Evolutionary conservation across 2,888 invertebrate genomes (phyloP).

Genomic region (Melitaea athalia): DNA sequence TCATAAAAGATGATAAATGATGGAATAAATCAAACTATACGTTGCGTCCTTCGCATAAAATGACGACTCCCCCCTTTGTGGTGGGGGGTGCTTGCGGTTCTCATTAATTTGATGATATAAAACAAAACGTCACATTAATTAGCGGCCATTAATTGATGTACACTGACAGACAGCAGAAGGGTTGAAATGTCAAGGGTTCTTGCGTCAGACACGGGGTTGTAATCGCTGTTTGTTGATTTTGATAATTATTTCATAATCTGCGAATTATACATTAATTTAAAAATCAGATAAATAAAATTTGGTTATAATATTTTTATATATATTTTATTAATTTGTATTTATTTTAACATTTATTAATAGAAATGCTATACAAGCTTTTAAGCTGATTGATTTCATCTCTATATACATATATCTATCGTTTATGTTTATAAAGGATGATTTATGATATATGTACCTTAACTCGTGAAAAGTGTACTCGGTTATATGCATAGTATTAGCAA

Average conservation of each 20-base stretch:
- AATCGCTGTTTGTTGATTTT: neutral
- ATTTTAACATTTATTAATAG: too few species aligned
- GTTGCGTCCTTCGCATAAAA: constrained; percentile 28
- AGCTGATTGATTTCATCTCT: too few species aligned
- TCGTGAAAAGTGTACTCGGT: too few species aligned
- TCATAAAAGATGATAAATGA: constrained; percentile 31
- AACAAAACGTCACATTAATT: constrained; percentile 50
- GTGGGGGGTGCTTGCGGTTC: constrained; percentile 30
- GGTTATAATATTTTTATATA: too few species aligned
- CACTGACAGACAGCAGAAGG: constrained; percentile 47
- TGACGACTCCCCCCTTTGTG: constrained; percentile 19
- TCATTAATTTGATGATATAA: constrained; percentile 48
- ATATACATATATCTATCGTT: too few species aligned
- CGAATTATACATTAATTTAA: neutral
- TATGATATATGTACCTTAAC: too few species aligned
- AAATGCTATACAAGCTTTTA: too few species aligned
- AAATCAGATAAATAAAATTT: neutral
- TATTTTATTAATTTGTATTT: too few species aligned
- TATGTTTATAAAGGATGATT: too few species aligned
- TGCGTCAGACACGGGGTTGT: neutral
- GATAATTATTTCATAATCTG: neutral
- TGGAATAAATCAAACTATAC: constrained; percentile 34
- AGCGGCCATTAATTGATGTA: constrained; percentile 46
- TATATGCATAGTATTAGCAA: too few species aligned
- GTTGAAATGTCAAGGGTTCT: constrained; percentile 23